Percentiles rank a stretch among this genome's conserved stretches.
phyloP scores from a whole-genome alignment of 2,888 invertebrate genomes.

The Alentia gelatinosa region DNA sequence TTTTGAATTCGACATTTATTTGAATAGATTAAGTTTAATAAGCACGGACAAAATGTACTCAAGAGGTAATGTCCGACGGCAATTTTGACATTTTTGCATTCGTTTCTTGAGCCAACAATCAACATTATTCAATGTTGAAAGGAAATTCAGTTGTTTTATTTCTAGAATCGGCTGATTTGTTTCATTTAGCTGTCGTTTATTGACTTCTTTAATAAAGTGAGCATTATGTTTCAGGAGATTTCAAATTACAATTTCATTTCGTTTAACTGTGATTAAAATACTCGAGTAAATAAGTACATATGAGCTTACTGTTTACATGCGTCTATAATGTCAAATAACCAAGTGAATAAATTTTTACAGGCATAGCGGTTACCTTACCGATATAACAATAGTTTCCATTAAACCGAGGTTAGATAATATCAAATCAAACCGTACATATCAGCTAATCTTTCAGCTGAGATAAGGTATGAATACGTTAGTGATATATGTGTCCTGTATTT shows the following conservation, averaged over 20 bases:
- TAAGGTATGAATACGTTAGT: too few species aligned
- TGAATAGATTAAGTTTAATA: not conserved
- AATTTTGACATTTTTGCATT: not conserved
- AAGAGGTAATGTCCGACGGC: not conserved
- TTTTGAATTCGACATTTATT: too few species aligned
- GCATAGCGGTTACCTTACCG: too few species aligned
- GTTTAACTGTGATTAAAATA: not conserved
- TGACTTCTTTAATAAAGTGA: conserved; percentile 8
- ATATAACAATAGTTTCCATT: too few species aligned
- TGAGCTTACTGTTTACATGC: not conserved
- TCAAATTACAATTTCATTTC: conserved; percentile 15
- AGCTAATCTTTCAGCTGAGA: too few species aligned
- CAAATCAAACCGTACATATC: too few species aligned
- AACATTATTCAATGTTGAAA: not conserved
- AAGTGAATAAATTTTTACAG: too few species aligned
- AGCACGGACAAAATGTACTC: not conserved
- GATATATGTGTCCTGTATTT: too few species aligned
- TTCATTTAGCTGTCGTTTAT: conserved; percentile 12
- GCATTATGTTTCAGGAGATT: not conserved
- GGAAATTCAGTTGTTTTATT: not conserved
- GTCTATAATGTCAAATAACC: not conserved
- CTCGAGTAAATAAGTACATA: not conserved
- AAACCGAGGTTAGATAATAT: too few species aligned
- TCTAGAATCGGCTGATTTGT: not conserved
- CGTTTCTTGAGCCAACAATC: conserved; percentile 18